phyloP scores from a whole-genome alignment of 64 coral and sea anemone species.

The Stichodactyla helianthus region DNA sequence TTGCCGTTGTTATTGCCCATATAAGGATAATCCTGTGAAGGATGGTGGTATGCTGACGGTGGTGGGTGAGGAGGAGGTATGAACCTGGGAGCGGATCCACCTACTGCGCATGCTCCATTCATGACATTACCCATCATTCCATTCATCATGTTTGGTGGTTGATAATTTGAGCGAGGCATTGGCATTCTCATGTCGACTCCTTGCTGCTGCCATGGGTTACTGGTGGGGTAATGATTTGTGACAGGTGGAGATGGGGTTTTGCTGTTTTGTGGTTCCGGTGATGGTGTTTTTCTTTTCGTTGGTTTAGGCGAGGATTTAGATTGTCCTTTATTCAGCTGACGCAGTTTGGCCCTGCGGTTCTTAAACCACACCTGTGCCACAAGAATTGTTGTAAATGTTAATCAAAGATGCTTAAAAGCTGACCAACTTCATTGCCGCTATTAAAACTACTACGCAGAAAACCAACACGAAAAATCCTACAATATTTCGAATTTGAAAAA shows the following conservation, averaged over 20 bases:
- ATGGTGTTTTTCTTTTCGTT: conserved; percentile 13
- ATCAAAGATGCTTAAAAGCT: too few relatives aligned
- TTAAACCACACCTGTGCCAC: conserved; percentile 54
- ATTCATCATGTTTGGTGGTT: conserved; percentile 40
- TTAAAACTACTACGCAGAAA: too few relatives aligned
- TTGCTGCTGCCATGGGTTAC: conserved; percentile 35
- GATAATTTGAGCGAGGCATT: conserved; percentile 24
- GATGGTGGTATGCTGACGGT: conserved; percentile 29
- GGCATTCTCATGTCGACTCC: conserved; percentile 34
- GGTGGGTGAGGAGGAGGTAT: conserved; percentile 24
- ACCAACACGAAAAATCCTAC: too few relatives aligned
- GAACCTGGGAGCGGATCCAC: conserved; percentile 14
- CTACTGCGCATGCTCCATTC: conserved; percentile 30
- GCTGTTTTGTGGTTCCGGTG: background rate
- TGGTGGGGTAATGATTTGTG: conserved; percentile 5
- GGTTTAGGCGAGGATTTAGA: conserved; percentile 19
- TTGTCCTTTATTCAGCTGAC: conserved; percentile 61
- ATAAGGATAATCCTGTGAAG: conserved; percentile 28
- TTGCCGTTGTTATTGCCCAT: conserved; percentile 17
- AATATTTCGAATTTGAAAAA: too few relatives aligned
- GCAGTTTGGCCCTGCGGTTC: conserved; percentile 54
- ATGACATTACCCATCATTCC: conserved; percentile 36
- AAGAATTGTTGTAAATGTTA: too few relatives aligned
- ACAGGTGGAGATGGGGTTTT: background rate
- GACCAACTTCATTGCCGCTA: too few relatives aligned